phyloP scores from a whole-genome alignment of 2,797 vertebrate genomes.

The Sebastes goodei region DNA sequence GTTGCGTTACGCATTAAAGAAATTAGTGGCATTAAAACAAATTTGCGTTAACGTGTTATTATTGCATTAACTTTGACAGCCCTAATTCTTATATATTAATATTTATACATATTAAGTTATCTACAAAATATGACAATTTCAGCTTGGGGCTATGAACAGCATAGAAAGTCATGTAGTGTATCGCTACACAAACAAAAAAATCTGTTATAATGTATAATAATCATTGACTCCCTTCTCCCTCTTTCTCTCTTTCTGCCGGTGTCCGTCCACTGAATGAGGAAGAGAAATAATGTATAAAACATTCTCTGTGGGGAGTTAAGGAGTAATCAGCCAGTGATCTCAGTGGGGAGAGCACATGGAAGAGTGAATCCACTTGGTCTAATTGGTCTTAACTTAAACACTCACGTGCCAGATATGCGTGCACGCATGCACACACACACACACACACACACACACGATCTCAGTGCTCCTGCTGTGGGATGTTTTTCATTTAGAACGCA shows the following conservation, averaged over 20 bases:
- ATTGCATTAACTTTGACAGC: no score
- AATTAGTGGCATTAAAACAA: no score
- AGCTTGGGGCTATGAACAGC: background rate
- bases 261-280: conserved; percentile 2
- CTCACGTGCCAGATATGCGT: background rate
- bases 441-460: background rate
- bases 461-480: background rate
- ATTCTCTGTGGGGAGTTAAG: conserved; percentile 39
- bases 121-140: background rate
- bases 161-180: background rate
- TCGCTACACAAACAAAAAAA: background rate
- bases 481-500: conserved; percentile 6
- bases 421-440: conserved; percentile 3
- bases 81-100: background rate
- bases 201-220: conserved; percentile 24
- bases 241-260: background rate
- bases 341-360: conserved; percentile 45
- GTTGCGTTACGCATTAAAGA: no score
- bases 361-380: conserved; percentile 59
- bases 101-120: background rate
- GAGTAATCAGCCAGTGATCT: conserved; percentile 51
- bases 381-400: conserved; percentile 66
- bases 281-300: conserved; percentile 18
- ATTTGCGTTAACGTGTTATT: no score
- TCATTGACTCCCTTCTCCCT: conserved; percentile 1